Evolutionary conservation across 2,888 invertebrate species (phyloP).

Genomic region (Drosophila lacicola): DNA sequence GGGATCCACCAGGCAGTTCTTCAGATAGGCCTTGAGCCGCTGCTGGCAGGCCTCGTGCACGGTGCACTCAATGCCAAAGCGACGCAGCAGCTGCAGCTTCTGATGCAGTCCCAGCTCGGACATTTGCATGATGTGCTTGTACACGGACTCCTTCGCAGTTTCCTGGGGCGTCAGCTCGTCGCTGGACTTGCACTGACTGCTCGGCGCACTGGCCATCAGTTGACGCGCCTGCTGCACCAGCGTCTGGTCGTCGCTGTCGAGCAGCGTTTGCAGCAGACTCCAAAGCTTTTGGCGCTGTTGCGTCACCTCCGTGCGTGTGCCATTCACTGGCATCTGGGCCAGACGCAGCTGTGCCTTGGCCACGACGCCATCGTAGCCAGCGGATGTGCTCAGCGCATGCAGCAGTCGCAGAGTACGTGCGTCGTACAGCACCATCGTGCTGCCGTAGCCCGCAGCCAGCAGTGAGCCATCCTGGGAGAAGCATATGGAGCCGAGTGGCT

Average conservation of each 20-base stretch:
- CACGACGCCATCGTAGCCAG: slow-evolving; percentile 80
- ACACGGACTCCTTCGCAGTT: slow-evolving; percentile 43
- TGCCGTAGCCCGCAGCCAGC: slow-evolving; percentile 89
- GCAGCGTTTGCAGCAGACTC: slow-evolving; percentile 72
- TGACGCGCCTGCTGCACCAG: slow-evolving; percentile 68
- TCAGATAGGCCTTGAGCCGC: slow-evolving; percentile 67
- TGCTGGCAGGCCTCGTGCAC: slow-evolving; percentile 60
- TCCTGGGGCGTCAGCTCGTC: slow-evolving; percentile 36
- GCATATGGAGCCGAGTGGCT: slow-evolving; percentile 87
- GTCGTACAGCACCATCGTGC: slow-evolving; percentile 89
- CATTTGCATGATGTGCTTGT: slow-evolving; percentile 75
- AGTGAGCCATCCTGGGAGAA: slow-evolving; percentile 92
- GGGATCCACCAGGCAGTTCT: slow-evolving; percentile 42
- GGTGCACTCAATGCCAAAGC: slow-evolving; percentile 76
- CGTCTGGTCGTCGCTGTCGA: slow-evolving; percentile 76
- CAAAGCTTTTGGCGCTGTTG: slow-evolving; percentile 76
- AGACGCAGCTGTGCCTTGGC: slow-evolving; percentile 79
- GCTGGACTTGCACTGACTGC: slow-evolving; percentile 16
- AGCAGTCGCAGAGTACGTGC: slow-evolving; percentile 87
- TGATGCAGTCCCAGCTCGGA: slow-evolving; percentile 82
- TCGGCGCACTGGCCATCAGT: slow-evolving; percentile 35
- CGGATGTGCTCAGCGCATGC: slow-evolving; percentile 85
- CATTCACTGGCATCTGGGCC: slow-evolving; percentile 62
- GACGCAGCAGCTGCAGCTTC: slow-evolving; percentile 81
- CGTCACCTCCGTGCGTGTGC: slow-evolving; percentile 56